Base-by-base conservation (phyloP, 37 sponge, comb jelly and placozoan genomes). In the Halichondria panicea region DNA sequence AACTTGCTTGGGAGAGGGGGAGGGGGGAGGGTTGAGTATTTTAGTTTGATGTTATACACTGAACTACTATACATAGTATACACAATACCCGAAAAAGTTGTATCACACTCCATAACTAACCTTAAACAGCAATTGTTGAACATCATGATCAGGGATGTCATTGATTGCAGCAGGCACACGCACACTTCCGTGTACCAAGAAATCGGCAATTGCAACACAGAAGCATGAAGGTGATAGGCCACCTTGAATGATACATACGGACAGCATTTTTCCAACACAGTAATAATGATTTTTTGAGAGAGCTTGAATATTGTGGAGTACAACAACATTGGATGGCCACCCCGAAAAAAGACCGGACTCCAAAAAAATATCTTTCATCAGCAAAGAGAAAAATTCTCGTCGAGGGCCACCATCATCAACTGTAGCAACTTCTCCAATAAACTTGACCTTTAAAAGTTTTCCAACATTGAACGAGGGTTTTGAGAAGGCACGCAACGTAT, bases 331-430 rank as follows among this genome's bases (percentile, higher is more conserved):
- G 13, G 50, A 48, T 13, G 62, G 62, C 27, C 27, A 60, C 11
- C 62, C 62, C 11, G 11, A 22, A 18, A 60, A 60, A 13, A 60
- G 62, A 60, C 43, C 43, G 8, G 67, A 66, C 18, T 7, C 4
- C 5, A 11, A 22, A 11, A 72, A 55, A 6, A 27, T 33, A 7
- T 72, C 72, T 32, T 33, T 50, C 15, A 54, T 53, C 5, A 68
- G 21, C 6, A 79, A 43, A 1, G 24, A 31, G 24, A 79, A 79
- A 25, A 79, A 68, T 68, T 79, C 79, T 18, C 79, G 22, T 21
- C 69, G 48, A 8, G 79, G 69, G 3, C 81, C 81, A 43, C 81
- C 81, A 24, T 70, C 71, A 59, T 80, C 81, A 45, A 80, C 81
- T 44, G 81, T 37, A 32, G 62, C 56, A 59, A 7, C 27, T 32